These are phyloP conservation scores for Lutraria rhynchaena DNA, from an alignment of 1,140 invertebrate species.

Conservation along the genomic window DNA sequence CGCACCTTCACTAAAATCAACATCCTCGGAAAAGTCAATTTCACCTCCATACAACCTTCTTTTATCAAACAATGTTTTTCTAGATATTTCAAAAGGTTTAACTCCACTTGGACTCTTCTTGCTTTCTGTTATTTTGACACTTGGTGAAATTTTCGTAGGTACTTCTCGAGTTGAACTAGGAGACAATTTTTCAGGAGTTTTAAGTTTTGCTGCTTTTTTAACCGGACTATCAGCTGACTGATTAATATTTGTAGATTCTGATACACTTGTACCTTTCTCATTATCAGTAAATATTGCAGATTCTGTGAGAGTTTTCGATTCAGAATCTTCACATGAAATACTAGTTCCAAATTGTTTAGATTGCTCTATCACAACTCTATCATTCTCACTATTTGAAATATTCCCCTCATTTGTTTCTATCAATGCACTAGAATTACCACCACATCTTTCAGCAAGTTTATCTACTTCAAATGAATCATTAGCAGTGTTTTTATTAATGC, in stretches of 20 bases:
- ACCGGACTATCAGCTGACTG: not conserved
- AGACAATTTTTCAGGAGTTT: conserved; percentile 12
- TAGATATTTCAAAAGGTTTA: conserved; percentile 50
- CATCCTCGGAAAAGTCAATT: conserved; percentile 43
- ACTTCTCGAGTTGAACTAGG: too few species aligned
- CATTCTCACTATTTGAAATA: too few species aligned
- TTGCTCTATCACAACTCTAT: not conserved
- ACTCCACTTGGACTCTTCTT: conserved; percentile 13
- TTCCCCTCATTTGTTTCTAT: too few species aligned
- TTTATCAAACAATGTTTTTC: conserved; percentile 42
- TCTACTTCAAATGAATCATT: too few species aligned
- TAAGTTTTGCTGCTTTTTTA: conserved; percentile 10
- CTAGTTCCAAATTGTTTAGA: not conserved
- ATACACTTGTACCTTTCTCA: not conserved
- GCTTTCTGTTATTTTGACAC: conserved; percentile 44
- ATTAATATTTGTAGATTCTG: not conserved
- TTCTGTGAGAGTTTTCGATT: not conserved
- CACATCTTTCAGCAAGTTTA: too few species aligned
- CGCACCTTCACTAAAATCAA: conserved; percentile 45
- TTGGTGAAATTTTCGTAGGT: conserved; percentile 17
- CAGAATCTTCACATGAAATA: not conserved
- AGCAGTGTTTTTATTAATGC: too few species aligned
- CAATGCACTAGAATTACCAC: too few species aligned
- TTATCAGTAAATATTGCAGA: not conserved
- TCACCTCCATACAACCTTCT: conserved; percentile 47